Evolutionary conservation across 2,113 vertebrate genomes (phyloP), one percentile per base, ranked within the genome.

Genomic region (Salminus brasiliensis): DNA sequence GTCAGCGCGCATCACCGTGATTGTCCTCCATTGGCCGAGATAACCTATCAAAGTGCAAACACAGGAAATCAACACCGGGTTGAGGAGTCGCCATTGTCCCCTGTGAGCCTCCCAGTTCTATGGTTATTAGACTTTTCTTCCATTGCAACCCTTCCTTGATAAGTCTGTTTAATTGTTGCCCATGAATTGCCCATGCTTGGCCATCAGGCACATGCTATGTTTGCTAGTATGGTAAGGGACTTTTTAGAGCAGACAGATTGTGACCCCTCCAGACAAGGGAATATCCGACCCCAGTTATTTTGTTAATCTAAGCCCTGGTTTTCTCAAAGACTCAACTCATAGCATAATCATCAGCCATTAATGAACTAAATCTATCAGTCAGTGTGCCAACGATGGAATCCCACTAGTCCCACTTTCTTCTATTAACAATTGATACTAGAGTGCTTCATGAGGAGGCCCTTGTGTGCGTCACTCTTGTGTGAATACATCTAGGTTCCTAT

Each of bases 31-130:
- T 84, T 87, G 85, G 68, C 57, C 66, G 57, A 80, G 87, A 91
- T 91, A 89, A 88, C 85, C 47, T 88, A 88, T 91, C 88, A 89
- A 34, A 80, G 39, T 70, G 66, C 79, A 85, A 83, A 84, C 79
- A 85, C 30, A 81, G 76, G 63, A 76, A 83, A 72, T 78, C 65
- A 78, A 34, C 41, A 30, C 55, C 34, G 21, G 59, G 16, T 78
- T 39, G 36, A 53, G 71, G 53, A 76, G 74, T 47, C 57, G 27
- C 78, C 39, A 70, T 81, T 77, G 82, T 73, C 72, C 13, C 47
- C 25, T 45, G 9, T 45, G n/a, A 39, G 32, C 29, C 53, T 74
- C 53, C 25, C 30, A 36, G 21, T 49, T 55, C 2, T 21, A 25
- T 12, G 8, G 30, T 53, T 73, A 83, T 60, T 79, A 71, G 21